A percentile compares a stretch with the other conserved stretches of the same genome.
Conservation (phyloP, 2,888 invertebrate species). For the Leptinotarsa rubiginosa region DNA sequence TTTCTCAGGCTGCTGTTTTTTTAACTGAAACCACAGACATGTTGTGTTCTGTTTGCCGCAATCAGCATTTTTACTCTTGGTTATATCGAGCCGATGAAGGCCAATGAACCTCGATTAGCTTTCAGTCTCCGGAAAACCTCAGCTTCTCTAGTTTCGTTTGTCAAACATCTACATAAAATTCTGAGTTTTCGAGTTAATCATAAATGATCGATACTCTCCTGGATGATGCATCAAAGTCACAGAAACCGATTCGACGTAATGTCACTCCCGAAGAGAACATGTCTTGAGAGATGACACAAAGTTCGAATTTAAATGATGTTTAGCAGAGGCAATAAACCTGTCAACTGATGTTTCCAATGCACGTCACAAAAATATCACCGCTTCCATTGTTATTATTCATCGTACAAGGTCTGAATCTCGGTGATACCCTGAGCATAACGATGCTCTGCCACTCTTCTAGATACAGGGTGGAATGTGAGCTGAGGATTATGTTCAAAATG, state of each 20-base stretch:
- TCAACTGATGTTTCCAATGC: constrained; percentile 57
- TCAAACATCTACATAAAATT: not conserved
- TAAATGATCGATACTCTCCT: constrained; percentile 36
- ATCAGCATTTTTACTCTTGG: too few relatives aligned
- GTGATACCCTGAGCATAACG: not conserved
- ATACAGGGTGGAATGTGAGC: not conserved
- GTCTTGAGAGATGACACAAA: constrained; percentile 61
- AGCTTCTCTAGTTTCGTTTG: not conserved
- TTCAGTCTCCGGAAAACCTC: too few relatives aligned
- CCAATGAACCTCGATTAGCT: too few relatives aligned
- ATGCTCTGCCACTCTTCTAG: not conserved
- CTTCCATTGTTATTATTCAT: constrained; percentile 60
- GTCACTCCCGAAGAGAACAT: constrained; percentile 51
- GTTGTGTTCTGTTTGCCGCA: too few relatives aligned
- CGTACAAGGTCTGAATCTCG: constrained; percentile 45
- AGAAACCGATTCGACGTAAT: constrained; percentile 49
- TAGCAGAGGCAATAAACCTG: constrained; percentile 63
- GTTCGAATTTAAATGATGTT: constrained; percentile 64
- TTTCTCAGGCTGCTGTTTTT: too few relatives aligned
- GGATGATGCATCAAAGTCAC: constrained; percentile 39
- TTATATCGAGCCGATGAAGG: too few relatives aligned
- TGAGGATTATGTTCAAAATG: not conserved
- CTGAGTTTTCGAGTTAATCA: constrained; percentile 28
- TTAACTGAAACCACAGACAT: too few relatives aligned
- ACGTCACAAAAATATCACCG: constrained; percentile 62